Evolutionary conservation across 2,797 vertebrate species (phyloP).

Genomic region (Anguilla megastoma): DNA sequence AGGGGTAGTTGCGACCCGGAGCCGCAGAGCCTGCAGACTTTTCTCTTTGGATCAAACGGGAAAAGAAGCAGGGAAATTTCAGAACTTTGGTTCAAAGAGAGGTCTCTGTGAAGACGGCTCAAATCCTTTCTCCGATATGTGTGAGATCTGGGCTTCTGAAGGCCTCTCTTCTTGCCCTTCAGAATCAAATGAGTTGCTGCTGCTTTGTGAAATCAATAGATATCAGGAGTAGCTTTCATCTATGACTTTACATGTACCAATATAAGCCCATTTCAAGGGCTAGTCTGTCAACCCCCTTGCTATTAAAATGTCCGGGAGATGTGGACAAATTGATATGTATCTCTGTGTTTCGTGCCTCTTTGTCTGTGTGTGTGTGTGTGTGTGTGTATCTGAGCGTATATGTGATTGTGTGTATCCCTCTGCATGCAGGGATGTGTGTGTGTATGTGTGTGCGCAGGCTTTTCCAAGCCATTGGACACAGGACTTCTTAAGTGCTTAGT

Average conservation of each 20-base stretch:
- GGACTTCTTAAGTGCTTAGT: not conserved
- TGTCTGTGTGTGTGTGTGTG: conserved; percentile 4
- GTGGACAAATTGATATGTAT: not conserved
- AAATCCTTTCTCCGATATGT: not conserved
- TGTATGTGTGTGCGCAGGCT: not conserved
- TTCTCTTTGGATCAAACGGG: not conserved
- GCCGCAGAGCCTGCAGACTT: not conserved
- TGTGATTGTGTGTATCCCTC: not conserved
- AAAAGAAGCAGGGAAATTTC: not conserved
- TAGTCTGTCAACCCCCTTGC: not conserved
- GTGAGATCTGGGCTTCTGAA: conserved; percentile 1
- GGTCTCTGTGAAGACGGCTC: not conserved
- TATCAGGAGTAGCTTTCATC: not conserved
- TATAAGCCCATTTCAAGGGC: conserved; percentile 17
- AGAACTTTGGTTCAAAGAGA: not conserved
- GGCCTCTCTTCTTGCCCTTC: not conserved
- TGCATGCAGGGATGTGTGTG: not conserved
- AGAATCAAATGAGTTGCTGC: conserved; percentile 5
- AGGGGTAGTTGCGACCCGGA: conserved; percentile 42
- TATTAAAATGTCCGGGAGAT: no score
- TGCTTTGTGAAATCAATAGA: conserved; percentile 18
- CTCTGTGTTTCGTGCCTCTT: not conserved
- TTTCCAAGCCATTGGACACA: not conserved
- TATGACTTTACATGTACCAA: not conserved
- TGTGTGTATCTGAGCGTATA: not conserved